phyloP scores from a whole-genome alignment of 2,797 vertebrate species.

The Melanotaenia nigrans region DNA sequence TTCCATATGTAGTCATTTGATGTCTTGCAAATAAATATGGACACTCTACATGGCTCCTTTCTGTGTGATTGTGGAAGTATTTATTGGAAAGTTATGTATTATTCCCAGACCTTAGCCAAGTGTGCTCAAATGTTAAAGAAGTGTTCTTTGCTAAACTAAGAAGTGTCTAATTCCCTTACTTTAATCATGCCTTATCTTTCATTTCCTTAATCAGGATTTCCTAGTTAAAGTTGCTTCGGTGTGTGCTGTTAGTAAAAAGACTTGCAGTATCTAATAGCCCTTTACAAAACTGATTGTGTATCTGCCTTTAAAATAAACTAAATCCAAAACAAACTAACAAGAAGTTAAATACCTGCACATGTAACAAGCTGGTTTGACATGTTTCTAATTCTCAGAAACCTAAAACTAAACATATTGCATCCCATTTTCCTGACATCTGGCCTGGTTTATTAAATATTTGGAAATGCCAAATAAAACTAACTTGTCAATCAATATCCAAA shows the following conservation, averaged over 20 bases:
- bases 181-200: too few relatives aligned
- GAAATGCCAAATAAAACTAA: neutral
- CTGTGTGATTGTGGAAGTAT: neutral
- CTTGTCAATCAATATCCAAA: too few relatives aligned
- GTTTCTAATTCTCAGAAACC: neutral
- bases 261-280: neutral
- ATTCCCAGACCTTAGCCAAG: neutral
- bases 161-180: too few relatives aligned
- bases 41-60: neutral
- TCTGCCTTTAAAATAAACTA: neutral
- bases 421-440: neutral
- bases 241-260: too few relatives aligned
- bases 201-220: neutral
- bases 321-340: neutral
- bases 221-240: neutral
- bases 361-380: neutral
- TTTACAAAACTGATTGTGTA: neutral
- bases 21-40: too few relatives aligned
- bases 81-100: too few relatives aligned
- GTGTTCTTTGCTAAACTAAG: too few relatives aligned
- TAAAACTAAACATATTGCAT: neutral
- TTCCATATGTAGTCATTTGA: too few relatives aligned
- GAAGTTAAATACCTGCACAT: neutral
- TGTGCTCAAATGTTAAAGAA: neutral
- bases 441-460: neutral